These are phyloP conservation scores for Adineta ricciae DNA, from an alignment of 2,888 invertebrate genomes.

Conservation along the genomic window DNA sequence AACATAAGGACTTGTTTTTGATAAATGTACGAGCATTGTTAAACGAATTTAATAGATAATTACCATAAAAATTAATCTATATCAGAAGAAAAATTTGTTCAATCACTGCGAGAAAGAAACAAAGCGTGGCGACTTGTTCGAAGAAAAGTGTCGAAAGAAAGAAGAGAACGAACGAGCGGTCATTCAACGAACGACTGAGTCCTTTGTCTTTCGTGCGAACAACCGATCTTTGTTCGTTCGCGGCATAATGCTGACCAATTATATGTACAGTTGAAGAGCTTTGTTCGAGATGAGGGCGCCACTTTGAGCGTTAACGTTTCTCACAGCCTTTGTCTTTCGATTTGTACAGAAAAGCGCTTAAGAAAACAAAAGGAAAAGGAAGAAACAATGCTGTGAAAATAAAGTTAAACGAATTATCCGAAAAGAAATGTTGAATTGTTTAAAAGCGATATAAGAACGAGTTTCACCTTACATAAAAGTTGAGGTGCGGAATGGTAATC, in stretches of 20 bases:
- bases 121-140: background rate
- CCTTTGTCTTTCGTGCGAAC: background rate
- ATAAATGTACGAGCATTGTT: background rate
- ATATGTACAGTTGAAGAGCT: background rate
- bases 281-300: background rate
- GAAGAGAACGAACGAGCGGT: background rate
- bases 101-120: background rate
- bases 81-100: background rate
- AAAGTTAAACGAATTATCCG: too few species aligned
- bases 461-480: too few species aligned
- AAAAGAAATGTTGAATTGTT: too few species aligned
- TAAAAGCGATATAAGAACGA: too few species aligned
- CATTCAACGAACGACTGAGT: background rate
- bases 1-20: background rate
- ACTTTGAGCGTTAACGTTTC: background rate
- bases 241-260: background rate
- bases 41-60: background rate
- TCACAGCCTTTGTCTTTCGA: background rate
- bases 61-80: background rate
- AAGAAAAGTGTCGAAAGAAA: background rate
- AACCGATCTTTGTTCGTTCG: background rate
- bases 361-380: too few species aligned
- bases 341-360: background rate
- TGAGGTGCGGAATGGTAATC: too few species aligned
- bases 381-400: too few species aligned